Evolutionary conservation across 1,140 invertebrate species (phyloP), one percentile per base, ranked within the genome.

Genomic region (Drosophila kepulauana): DNA sequence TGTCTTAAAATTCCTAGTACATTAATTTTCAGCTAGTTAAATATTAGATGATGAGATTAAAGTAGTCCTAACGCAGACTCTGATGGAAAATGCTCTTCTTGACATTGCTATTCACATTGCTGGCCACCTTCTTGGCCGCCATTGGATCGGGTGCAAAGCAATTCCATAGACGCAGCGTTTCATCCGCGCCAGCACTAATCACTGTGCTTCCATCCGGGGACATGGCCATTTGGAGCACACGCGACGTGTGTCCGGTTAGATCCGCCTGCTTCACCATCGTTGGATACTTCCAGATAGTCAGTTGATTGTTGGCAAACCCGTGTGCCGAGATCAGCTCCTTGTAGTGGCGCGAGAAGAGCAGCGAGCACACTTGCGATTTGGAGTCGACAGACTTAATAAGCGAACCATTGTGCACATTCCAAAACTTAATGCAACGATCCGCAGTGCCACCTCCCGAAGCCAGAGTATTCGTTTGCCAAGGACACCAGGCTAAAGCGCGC

Each of bases 271-370:
- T 98, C 0, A 94, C 95, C 96, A 99, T 96, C 30, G 94, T 93
- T 15, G 98, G 98, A 93, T 99, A 99, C 93, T 99, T 99, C 98
- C 98, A 99, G 52, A 99, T 96, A 16, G 96, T 97, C 5, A 99
- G 93, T 93, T 99, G 98, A 94, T 99, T 98, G 88, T 99, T 97
- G 5, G 97, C 96, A 93, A 97, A 99, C 5, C 98, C 98, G 93
- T 99, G 99, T 8, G 97, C 97, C 1, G 98, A 99, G 15, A 99
- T 95, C 49, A 99, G 93, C 93, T 99, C 99, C 90, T 97, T 98
- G 93, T 99, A 99, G 59, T 97, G 96, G 5, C 96, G 96, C n/a
- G 97, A 98, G 97, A 98, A 99, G 1, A 99, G 93, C 43, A 99
- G 93, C 0, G 97, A 95, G 91, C 97, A 99, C 5, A 99, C 98